Evolutionary conservation across 1,140 invertebrate genomes (phyloP).

Genomic region (Hycleus phaleratus): DNA sequence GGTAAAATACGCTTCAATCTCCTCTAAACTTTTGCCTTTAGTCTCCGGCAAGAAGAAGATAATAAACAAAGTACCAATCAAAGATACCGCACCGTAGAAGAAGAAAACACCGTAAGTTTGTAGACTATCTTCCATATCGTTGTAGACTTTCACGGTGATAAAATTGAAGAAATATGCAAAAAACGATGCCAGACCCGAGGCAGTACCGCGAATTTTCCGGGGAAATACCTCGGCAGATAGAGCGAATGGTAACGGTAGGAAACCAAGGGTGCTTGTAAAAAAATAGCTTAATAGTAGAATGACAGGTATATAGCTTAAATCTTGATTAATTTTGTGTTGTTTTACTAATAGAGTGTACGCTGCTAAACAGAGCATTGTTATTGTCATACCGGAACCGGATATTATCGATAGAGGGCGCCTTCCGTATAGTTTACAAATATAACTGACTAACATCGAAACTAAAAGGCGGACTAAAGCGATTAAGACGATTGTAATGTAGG

Average conservation of each 20-base stretch:
- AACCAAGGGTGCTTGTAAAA: constrained; percentile 53
- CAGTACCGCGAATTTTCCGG: constrained; percentile 54
- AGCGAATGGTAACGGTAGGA: constrained; percentile 61
- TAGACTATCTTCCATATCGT: constrained; percentile 47
- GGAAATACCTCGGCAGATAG: constrained; percentile 71
- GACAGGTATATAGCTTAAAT: constrained; percentile 41
- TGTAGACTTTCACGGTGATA: constrained; percentile 64
- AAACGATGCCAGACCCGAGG: constrained; percentile 57
- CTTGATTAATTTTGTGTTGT: constrained; percentile 31
- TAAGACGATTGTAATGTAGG: constrained; percentile 50
- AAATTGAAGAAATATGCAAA: constrained; percentile 66
- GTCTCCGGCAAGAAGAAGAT: constrained; percentile 70
- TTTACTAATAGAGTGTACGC: constrained; percentile 36
- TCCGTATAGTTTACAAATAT: constrained; percentile 48
- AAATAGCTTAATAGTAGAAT: constrained; percentile 51
- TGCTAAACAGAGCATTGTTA: constrained; percentile 50
- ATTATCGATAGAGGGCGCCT: constrained; percentile 49
- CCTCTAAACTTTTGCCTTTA: constrained; percentile 62
- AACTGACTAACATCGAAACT: constrained; percentile 47
- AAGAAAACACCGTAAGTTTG: constrained; percentile 59
- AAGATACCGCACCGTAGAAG: constrained; percentile 59
- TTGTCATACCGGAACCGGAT: constrained; percentile 54
- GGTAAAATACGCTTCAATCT: constrained; percentile 58
- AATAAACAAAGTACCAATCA: constrained; percentile 62
- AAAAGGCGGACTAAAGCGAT: constrained; percentile 49